Percentiles rank a stretch among this genome's conserved stretches.
Evolutionary conservation across 2,113 vertebrate species (phyloP).

Genomic region (Empidonax alnorum): DNA sequence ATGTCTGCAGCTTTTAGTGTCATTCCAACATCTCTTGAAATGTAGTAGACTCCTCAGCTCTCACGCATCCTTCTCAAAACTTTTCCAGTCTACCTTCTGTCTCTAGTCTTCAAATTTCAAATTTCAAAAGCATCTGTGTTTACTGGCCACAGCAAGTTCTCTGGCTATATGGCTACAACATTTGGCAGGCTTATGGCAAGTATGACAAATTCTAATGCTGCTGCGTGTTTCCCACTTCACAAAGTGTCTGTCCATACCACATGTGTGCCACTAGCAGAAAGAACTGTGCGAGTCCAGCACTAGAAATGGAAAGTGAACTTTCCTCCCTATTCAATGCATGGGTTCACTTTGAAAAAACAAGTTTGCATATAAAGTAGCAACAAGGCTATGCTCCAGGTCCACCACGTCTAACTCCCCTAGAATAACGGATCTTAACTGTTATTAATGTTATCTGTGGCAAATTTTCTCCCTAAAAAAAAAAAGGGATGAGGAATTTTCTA

Average conservation of each 20-base stretch:
- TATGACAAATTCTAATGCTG: background rate
- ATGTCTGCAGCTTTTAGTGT: background rate
- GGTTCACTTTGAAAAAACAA: background rate
- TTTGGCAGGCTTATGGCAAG: background rate
- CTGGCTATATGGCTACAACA: background rate
- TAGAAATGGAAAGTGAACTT: background rate
- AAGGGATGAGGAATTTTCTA: background rate
- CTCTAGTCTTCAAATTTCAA: background rate
- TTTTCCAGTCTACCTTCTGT: background rate
- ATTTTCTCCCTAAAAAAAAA: background rate
- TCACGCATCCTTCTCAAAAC: background rate
- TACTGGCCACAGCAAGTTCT: background rate
- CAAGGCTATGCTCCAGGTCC: background rate
- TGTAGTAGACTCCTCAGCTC: background rate
- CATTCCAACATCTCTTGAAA: background rate
- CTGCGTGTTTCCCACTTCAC: background rate
- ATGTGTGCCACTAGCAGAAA: background rate
- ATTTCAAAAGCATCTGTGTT: background rate
- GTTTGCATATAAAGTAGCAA: background rate
- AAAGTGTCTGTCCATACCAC: background rate
- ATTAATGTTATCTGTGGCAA: background rate
- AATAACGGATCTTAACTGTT: background rate
- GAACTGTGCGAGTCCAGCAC: background rate
- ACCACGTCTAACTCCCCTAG: background rate
- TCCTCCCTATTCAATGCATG: accelerated